A percentile compares a stretch with the other conserved stretches of the same genome.
These are phyloP conservation scores for Odontesthes bonariensis DNA, from an alignment of 2,113 vertebrate species.

Conservation along the genomic window DNA sequence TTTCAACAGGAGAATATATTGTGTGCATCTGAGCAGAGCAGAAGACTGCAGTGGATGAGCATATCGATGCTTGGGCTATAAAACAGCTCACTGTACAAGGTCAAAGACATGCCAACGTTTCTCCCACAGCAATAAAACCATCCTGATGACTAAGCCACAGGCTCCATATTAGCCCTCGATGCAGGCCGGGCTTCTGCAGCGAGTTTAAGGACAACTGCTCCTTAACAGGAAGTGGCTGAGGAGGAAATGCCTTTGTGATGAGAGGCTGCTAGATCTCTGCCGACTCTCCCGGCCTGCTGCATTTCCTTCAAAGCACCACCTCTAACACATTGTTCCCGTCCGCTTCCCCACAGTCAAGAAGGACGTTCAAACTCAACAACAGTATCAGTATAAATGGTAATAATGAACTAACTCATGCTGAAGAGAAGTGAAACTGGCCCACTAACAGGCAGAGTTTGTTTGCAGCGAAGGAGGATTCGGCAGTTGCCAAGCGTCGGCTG, in stretches of 20 bases:
- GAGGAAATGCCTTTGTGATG: constrained; percentile 84
- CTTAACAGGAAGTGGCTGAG: constrained; percentile 71
- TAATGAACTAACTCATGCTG: neutral
- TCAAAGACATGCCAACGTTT: constrained; percentile 6
- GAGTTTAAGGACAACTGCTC: constrained; percentile 50
- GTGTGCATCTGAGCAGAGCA: neutral
- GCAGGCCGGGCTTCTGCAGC: constrained; percentile 6
- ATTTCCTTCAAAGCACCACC: constrained; percentile 39
- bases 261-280: constrained; percentile 58
- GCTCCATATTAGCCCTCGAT: neutral
- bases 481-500: neutral
- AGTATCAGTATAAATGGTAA: neutral
- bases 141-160: constrained; percentile 3
- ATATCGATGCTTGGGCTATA: constrained; percentile 6
- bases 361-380: neutral
- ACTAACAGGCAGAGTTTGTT: neutral
- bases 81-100: constrained; percentile 25
- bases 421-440: constrained; percentile 1
- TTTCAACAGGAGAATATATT: neutral
- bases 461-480: neutral
- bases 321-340: constrained; percentile 40
- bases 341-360: constrained; percentile 1
- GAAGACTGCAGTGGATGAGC: neutral
- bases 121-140: constrained; percentile 27
- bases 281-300: constrained; percentile 35